Evolutionary conservation across 2,888 invertebrate genomes (phyloP).

Genomic region (Leptopilina myrica): DNA sequence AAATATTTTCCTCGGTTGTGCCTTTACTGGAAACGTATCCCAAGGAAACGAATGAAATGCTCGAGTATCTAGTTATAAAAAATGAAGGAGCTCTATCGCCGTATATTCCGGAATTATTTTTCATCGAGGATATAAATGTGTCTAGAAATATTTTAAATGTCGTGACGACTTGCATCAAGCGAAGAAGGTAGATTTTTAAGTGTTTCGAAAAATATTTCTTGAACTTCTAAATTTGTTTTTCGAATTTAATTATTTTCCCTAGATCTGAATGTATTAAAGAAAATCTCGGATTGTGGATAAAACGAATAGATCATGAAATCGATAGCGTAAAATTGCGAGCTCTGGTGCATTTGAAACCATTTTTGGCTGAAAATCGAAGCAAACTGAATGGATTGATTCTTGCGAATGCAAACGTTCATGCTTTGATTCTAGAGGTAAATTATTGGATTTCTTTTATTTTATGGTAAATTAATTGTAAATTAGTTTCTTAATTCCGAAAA

Average conservation of each 20-base stretch:
- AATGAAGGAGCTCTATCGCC: constrained; percentile 83
- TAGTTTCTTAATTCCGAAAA: too few species aligned
- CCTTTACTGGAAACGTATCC: constrained; percentile 85
- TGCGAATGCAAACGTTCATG: constrained; percentile 84
- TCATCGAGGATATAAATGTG: constrained; percentile 85
- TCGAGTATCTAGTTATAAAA: constrained; percentile 86
- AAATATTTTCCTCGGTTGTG: constrained; percentile 88
- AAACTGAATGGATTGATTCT: constrained; percentile 86
- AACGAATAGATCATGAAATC: constrained; percentile 87
- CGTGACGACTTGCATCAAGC: constrained; percentile 78
- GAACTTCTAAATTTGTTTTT: neutral
- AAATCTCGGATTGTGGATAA: constrained; percentile 83
- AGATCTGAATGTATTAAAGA: constrained; percentile 80
- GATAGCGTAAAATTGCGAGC: constrained; percentile 87
- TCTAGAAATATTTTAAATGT: constrained; percentile 81
- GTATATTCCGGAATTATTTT: constrained; percentile 90
- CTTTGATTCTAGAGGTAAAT: constrained; percentile 81
- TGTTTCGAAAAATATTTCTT: neutral
- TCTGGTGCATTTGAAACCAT: constrained; percentile 83
- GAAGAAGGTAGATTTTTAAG: constrained; percentile 52
- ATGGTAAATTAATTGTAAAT: too few species aligned
- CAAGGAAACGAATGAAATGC: constrained; percentile 85
- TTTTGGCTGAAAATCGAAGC: constrained; percentile 83
- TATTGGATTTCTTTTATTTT: neutral
- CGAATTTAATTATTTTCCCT: neutral